A percentile compares a stretch with the other conserved stretches of the same genome.
phyloP scores from a whole-genome alignment of 2,797 vertebrate genomes.

The Pogoniulus pusillus region DNA sequence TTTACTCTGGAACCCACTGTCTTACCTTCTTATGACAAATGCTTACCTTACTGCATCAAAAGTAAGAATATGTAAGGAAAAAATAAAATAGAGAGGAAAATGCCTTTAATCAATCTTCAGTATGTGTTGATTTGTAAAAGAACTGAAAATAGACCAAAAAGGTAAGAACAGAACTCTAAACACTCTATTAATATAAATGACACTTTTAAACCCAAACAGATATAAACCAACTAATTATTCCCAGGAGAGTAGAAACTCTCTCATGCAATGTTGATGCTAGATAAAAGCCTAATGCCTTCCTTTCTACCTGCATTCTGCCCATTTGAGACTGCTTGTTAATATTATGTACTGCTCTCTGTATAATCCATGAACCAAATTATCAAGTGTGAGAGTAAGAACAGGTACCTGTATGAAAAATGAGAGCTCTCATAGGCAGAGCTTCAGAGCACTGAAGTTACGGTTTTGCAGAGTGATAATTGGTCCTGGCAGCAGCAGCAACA shows the following conservation, averaged over 20 bases:
- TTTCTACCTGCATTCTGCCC: not conserved
- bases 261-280: not conserved
- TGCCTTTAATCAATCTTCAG: not conserved
- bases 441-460: not conserved
- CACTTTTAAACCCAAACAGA: slow-evolving; percentile 2
- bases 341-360: not conserved
- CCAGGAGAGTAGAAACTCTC: not conserved
- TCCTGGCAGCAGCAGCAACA: not conserved
- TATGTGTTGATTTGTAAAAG: not conserved
- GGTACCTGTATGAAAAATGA: not conserved
- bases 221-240: slow-evolving; percentile 32
- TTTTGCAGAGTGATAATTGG: not conserved
- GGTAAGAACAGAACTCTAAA: not conserved
- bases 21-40: no score
- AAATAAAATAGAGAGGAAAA: not conserved
- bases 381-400: not conserved
- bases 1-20: no score
- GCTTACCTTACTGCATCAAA: no score
- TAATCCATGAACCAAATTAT: not conserved
- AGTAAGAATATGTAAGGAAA: no score
- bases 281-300: not conserved
- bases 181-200: slow-evolving; percentile 1
- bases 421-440: not conserved
- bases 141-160: not conserved
- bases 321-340: not conserved